Percentiles rank a stretch among this genome's conserved stretches.
Conservation (phyloP, 2,888 invertebrate genomes). For the Drosophila atripex region DNA sequence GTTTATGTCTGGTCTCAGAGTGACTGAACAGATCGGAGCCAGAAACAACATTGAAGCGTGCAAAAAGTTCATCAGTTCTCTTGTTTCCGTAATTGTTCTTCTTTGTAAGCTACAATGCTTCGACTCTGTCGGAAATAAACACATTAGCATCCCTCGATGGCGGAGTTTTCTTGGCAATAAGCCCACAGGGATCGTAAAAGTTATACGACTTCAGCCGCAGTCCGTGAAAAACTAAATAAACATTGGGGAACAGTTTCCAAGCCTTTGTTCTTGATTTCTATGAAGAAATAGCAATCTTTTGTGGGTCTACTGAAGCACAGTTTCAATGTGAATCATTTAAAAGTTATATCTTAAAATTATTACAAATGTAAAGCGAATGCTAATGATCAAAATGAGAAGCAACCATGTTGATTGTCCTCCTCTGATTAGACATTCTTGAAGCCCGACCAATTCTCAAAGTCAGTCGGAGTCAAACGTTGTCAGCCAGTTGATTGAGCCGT, state of each 20-base stretch:
- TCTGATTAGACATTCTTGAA: neutral
- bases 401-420: conserved; percentile 1
- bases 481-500: conserved; percentile 31
- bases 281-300: conserved; percentile 2
- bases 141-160: conserved; percentile 1
- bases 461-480: neutral
- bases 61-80: conserved; percentile 49
- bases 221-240: conserved; percentile 35
- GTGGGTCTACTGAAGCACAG: neutral
- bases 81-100: conserved; percentile 47
- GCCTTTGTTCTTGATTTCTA: conserved; percentile 20
- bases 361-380: neutral
- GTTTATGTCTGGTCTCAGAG: conserved; percentile 50
- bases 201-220: conserved; percentile 46
- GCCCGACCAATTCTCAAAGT: conserved; percentile 1
- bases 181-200: conserved; percentile 40
- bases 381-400: neutral
- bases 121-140: conserved; percentile 23
- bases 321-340: neutral
- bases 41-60: conserved; percentile 39
- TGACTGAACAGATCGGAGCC: conserved; percentile 16
- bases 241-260: conserved; percentile 18
- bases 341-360: neutral
- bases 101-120: conserved; percentile 46
- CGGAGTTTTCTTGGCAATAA: conserved; percentile 25